A percentile compares a stretch with the other conserved stretches of the same genome.
phyloP scores from a whole-genome alignment of 2,113 vertebrate genomes.

The Puma concolor region DNA sequence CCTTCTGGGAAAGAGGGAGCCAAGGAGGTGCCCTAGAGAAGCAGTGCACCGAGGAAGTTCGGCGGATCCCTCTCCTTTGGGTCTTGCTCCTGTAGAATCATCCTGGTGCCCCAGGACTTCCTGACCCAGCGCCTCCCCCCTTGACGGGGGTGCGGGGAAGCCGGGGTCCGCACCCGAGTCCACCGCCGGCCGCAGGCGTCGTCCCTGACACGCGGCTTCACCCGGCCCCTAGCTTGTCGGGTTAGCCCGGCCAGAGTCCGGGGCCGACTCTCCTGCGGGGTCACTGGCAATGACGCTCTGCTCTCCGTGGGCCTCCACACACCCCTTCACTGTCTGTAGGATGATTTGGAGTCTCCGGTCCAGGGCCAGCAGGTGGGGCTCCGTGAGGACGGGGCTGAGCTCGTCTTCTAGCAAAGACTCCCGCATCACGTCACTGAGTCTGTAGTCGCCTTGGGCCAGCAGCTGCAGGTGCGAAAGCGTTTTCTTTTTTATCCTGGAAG shows the following conservation, averaged over 20 bases:
- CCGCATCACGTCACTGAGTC: conserved; percentile 94
- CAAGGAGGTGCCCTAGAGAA: not conserved
- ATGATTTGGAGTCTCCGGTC: conserved; percentile 92
- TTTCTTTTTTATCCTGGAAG: conserved; percentile 92
- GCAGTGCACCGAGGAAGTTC: not conserved
- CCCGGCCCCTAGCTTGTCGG: conserved; percentile 53
- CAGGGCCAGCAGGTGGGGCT: conserved; percentile 93
- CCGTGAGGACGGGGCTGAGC: conserved; percentile 90
- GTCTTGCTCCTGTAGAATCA: not conserved
- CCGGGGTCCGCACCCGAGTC: not conserved
- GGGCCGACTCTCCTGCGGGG: conserved; percentile 19
- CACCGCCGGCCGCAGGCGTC: not conserved
- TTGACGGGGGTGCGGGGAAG: not conserved
- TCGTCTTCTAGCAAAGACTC: conserved; percentile 92
- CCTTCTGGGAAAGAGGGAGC: not conserved
- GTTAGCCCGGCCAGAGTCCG: not conserved
- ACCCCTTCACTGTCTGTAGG: conserved; percentile 87
- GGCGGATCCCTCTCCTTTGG: not conserved
- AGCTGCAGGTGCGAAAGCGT: conserved; percentile 91
- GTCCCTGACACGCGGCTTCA: accelerated
- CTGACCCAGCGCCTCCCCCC: not conserved
- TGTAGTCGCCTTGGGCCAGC: conserved; percentile 87
- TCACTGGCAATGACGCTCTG: conserved; percentile 87
- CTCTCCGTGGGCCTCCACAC: conserved; percentile 87
- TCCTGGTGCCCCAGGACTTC: not conserved